phyloP scores from a whole-genome alignment of 2,113 vertebrate genomes.

The Oreochromis aureus region DNA sequence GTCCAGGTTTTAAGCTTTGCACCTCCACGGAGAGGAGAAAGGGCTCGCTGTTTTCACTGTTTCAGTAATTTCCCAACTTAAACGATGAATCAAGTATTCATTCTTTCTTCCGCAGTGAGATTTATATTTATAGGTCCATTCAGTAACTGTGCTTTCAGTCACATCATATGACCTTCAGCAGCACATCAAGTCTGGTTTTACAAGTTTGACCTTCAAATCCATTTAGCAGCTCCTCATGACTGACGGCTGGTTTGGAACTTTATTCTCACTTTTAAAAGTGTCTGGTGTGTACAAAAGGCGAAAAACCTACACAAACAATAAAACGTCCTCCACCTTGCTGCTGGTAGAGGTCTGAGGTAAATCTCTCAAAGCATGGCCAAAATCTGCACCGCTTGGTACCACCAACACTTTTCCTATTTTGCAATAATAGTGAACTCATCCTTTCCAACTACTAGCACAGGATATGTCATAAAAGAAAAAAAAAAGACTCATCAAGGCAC shows the following conservation, averaged over 20 bases:
- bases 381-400: background rate
- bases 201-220: background rate
- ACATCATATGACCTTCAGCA: background rate
- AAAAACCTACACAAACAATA: background rate
- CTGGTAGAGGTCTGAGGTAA: background rate
- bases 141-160: background rate
- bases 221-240: background rate
- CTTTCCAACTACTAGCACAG: background rate
- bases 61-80: background rate
- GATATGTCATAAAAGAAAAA: constrained; percentile 31
- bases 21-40: background rate
- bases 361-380: background rate
- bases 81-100: background rate
- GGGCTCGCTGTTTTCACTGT: background rate
- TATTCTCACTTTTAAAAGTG: background rate
- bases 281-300: background rate
- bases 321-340: background rate
- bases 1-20: background rate
- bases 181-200: background rate
- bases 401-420: background rate
- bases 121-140: background rate
- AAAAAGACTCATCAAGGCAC: constrained; percentile 74
- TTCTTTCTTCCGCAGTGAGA: background rate
- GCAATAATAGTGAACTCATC: background rate
- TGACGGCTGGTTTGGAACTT: background rate